A percentile compares a stretch with the other conserved stretches of the same genome.
phyloP scores from a whole-genome alignment of 2,113 vertebrate species.

The Hepsetus odoe region DNA sequence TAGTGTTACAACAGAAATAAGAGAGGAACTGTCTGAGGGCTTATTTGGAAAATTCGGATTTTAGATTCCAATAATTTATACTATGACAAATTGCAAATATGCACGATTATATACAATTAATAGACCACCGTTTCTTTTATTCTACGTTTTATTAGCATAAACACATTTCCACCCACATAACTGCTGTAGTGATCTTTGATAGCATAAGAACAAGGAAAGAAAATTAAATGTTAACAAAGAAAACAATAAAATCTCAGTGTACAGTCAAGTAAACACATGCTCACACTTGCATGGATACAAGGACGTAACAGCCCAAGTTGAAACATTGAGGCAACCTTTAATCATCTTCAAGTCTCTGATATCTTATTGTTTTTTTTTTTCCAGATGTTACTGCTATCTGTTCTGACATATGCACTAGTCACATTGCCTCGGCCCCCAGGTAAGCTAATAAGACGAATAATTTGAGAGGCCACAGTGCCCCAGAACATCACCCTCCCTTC shows the following conservation, averaged over 20 bases:
- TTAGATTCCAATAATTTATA: too few relatives aligned
- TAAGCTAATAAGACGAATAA: slow-evolving; percentile 74
- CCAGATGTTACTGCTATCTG: slow-evolving; percentile 65
- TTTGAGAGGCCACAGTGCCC: slow-evolving; percentile 72
- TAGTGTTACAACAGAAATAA: not conserved
- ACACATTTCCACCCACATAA: not conserved
- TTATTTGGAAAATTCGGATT: too few relatives aligned
- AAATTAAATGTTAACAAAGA: not conserved
- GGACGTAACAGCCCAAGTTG: slow-evolving; percentile 51
- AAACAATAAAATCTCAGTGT: slow-evolving; percentile 16
- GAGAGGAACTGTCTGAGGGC: not conserved
- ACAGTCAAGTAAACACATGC: not conserved
- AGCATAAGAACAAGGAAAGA: not conserved
- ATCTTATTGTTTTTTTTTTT: slow-evolving; percentile 60
- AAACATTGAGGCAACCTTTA: slow-evolving; percentile 59
- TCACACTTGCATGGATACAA: not conserved
- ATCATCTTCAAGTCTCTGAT: slow-evolving; percentile 55
- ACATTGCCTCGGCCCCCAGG: slow-evolving; percentile 67
- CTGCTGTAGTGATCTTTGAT: not conserved
- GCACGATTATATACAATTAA: too few relatives aligned
- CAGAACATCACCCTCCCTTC: slow-evolving; percentile 76
- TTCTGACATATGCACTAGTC: slow-evolving; percentile 62
- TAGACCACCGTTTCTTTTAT: too few relatives aligned
- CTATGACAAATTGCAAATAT: too few relatives aligned
- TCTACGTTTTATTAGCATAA: too few relatives aligned